Evolutionary conservation across 2,888 invertebrate genomes (phyloP).

Genomic region (Melanostoma scalare): DNA sequence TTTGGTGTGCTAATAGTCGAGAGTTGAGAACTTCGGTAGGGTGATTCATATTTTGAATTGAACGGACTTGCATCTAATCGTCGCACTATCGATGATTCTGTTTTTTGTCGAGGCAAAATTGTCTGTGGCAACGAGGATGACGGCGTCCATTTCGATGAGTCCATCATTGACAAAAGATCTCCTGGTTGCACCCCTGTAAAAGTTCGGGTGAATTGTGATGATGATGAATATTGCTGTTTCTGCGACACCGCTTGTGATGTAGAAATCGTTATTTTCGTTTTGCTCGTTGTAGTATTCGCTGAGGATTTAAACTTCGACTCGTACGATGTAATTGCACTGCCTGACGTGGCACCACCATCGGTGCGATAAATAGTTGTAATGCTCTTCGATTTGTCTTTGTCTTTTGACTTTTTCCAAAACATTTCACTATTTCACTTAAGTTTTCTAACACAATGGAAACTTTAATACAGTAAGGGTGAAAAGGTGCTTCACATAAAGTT

Average conservation of each 20-base stretch:
- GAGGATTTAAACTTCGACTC: constrained; percentile 51
- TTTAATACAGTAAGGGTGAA: neutral
- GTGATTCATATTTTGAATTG: constrained; percentile 51
- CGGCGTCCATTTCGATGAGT: constrained; percentile 27
- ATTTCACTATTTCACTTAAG: constrained; percentile 33
- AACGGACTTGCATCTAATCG: constrained; percentile 44
- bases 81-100: constrained; percentile 41
- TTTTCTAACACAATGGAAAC: neutral
- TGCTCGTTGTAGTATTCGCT: constrained; percentile 47
- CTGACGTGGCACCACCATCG: constrained; percentile 22
- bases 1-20: neutral
- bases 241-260: constrained; percentile 24
- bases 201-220: constrained; percentile 17
- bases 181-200: neutral
- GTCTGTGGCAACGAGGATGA: constrained; percentile 21
- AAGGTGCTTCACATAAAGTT: neutral
- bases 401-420: constrained; percentile 57
- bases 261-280: constrained; percentile 38
- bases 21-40: constrained; percentile 39
- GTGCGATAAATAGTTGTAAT: constrained; percentile 26
- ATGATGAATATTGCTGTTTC: constrained; percentile 8
- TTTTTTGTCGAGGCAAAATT: constrained; percentile 34
- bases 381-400: constrained; percentile 46
- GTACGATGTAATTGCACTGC: constrained; percentile 30
- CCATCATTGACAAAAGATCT: neutral